Evolutionary conservation across 1,140 invertebrate genomes (phyloP).

Genomic region (Acyrthosiphon pisum): DNA sequence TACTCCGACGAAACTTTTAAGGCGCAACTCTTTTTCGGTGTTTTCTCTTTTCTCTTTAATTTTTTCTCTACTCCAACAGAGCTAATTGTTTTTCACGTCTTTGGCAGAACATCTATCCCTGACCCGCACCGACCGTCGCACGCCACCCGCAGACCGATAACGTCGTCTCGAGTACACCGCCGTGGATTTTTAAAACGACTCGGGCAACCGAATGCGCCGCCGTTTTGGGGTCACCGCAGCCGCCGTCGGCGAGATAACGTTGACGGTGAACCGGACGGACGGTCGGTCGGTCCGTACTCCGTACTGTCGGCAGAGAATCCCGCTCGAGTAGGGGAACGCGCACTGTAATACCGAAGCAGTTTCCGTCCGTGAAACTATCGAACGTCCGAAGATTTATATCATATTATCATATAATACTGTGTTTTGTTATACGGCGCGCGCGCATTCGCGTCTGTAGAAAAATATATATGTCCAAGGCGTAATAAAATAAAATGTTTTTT

Average conservation of each 20-base stretch:
- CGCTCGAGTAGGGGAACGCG: neutral
- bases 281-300: neutral
- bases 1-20: neutral
- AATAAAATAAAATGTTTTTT: neutral
- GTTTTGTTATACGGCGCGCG: neutral
- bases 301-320: neutral
- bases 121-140: neutral
- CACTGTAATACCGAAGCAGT: neutral
- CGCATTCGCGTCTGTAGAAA: neutral
- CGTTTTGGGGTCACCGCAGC: slow-evolving; percentile 9
- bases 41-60: neutral
- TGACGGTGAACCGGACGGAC: neutral
- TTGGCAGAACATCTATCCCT: neutral
- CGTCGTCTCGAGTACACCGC: neutral
- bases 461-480: no score
- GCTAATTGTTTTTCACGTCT: slow-evolving; percentile 31
- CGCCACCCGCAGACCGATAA: neutral
- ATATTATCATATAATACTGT: neutral
- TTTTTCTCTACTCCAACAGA: neutral
- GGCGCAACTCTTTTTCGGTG: neutral
- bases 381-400: neutral
- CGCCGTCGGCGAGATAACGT: slow-evolving; percentile 12
- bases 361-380: neutral
- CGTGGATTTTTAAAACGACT: neutral
- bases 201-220: neutral